Base-by-base conservation (phyloP, 2,888 invertebrate species). In the Agonopterix alstromeriana region DNA sequence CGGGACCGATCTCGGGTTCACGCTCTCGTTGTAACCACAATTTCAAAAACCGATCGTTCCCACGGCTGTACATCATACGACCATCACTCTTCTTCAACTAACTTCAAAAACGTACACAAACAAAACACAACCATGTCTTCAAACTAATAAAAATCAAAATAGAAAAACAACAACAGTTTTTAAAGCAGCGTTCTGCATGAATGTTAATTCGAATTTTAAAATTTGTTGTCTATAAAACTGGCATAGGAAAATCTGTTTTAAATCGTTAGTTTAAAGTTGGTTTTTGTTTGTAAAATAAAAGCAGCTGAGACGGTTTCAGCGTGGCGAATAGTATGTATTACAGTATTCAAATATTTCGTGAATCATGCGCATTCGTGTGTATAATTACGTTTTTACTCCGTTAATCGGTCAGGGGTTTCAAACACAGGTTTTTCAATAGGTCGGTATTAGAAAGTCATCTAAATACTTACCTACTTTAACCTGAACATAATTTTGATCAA, bases 361-460 rank as follows among this genome's bases (percentile, higher is more conserved):
- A 77, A 80, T 77, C 79, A 76, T 77, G 77, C 73, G 73, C 79
- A 76, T 73, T 77, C 79, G 76, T 75, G 76, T 79, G 75, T 78
- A 77, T 80, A 80, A 79, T 81, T 79, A 78, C 69, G 69, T 77
- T 78, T 80, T 78, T 77, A 76, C 67, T 71, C 65, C 58, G 68
- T 64, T 81, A 75, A 73, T 73, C 69, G 68, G 65, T 56, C 75
- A 82, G 77, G 67, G 74, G 66, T 77, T 67, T 52, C 40, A 55
- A 76, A 65, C 47, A 41, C 41, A 2, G 7, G 7, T 7, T 27
- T 27, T 27, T 27, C 5, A 27, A 27, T 5, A 27, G 27, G 27
- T 27, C 7, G 1, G 27, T 43, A 44, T 45, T 47, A 27, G 27
- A 7, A 27, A 5, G 7, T 27, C 2, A 3, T 5, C 27, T 2